Base-by-base conservation (phyloP, 2,113 vertebrate genomes). In the Pituophis catenifer region DNA sequence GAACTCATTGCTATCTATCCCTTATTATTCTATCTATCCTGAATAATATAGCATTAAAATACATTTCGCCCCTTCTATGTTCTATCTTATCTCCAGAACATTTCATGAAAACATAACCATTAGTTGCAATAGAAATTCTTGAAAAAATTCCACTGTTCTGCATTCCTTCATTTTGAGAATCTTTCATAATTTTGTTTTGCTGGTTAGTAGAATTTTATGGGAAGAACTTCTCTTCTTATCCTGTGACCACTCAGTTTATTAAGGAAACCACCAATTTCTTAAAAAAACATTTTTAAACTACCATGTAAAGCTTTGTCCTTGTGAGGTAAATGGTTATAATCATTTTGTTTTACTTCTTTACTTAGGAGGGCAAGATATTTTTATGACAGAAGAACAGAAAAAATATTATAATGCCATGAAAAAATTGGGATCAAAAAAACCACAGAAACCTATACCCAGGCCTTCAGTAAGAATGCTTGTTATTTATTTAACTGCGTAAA, bases 361-460 rank as follows among this genome's bases (percentile, higher is more conserved):
- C 98, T 97, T 98, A 96, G 98, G 98, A 98, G 98, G 98, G 95
- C 97, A 98, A 96, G 98, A 98, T 57, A 98, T 98, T 94, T 98
- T 98, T 93, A 98, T 98, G 98, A 98, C 98, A 92, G 98, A 98
- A 96, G 98, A 98, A 96, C 98, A 98, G 86, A 98, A 98, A 94
- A 98, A 98, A 95, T 98, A 98, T 11, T 98, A 98, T 54, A 98
- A 98, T 96, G 98, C 98, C 55, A 98, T 98, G 98, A 98, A 98
- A 95, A 98, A 98, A 24, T 91, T 98, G 44, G 98, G 98, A 15
- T 98, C 98, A 75, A 98, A 98, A 93, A 98, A 98, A 95, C 98
- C 98, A 89, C 98, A 98, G 93, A 98, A 98, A 88, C 98, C 98
- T 88, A 98, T 98, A 95, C 98, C 98, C 90, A 97, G 98, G 8